Evolutionary conservation across 1,140 invertebrate genomes (phyloP).

Genomic region (Diabrotica virgifera): DNA sequence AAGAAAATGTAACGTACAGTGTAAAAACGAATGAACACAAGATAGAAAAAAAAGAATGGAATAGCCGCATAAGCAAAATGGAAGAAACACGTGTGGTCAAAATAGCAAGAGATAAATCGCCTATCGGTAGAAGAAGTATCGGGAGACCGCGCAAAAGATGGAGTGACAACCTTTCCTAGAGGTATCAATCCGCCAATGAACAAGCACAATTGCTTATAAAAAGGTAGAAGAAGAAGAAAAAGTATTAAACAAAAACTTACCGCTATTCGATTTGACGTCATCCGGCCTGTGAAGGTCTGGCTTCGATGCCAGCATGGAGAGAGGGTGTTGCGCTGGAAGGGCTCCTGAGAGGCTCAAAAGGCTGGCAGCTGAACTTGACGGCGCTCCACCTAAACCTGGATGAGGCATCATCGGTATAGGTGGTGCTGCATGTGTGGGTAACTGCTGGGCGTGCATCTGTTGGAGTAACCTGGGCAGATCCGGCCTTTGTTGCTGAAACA

Average conservation of each 20-base stretch:
- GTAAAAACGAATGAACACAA: no score
- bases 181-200: no score
- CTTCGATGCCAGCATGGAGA: constrained; percentile 65
- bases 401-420: constrained; percentile 71
- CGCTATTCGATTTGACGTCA: constrained; percentile 65
- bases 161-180: no score
- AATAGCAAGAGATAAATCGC: no score
- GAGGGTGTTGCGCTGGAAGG: constrained; percentile 63
- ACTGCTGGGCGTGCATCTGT: constrained; percentile 88
- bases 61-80: no score
- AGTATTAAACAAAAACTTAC: constrained; percentile 51
- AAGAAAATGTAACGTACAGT: no score
- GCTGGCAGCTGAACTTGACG: constrained; percentile 57
- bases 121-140: no score
- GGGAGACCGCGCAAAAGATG: no score
- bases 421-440: constrained; percentile 73
- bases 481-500: constrained; percentile 72
- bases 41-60: no score
- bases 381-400: constrained; percentile 65
- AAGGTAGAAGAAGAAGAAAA: no score
- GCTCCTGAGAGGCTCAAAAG: constrained; percentile 55
- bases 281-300: constrained; percentile 69
- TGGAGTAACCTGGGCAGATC: constrained; percentile 74
- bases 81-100: no score
- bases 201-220: no score